Evolutionary conservation across 2,797 vertebrate species (phyloP), one percentile per base, ranked within the genome.

Genomic region (Leptoclinus maculatus): DNA sequence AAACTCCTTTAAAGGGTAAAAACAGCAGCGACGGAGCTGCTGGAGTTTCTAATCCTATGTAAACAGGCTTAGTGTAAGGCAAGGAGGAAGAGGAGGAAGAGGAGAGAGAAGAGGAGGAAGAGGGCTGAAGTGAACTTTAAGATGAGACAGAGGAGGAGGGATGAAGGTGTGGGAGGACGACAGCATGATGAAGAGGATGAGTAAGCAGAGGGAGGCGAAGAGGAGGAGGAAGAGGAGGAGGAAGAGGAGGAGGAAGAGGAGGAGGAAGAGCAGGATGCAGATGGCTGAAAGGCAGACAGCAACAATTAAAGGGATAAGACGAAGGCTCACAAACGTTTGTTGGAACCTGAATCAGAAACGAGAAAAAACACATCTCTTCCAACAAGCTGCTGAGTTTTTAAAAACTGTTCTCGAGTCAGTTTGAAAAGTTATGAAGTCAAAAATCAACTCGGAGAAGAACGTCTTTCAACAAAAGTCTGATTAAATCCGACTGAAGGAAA

Each of bases 41-140:
- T 78, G 60, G 34, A 85, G 73, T 16, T 75, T 43, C 70, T 85
- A 76, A 83, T 84, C 66, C 74, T 53, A 63, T 71, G 83, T 90
- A 89, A 88, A 88, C 82, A 89, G 79, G 78, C 58, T 87, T 45
- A 81, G 83, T 75, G 83, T 87, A 89, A 88, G 88, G 85, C 83
- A 87, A 86, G 78, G 85, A 83, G 80, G 84, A 87, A 45, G 74
- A 83, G 67, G 65, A 79, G 70, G 68, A 79, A 36, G 63, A 64
- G 16, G 70, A 51, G 59, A 49, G 49, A 7, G 34, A 69, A 51
- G 75, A 60, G 41, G 51, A 71, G 67, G 51, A 57, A 17, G 54
- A 71, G 27, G 29, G 32, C 32, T 34, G 32, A 34, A 34, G 32
- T 62, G 63, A 73, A 76, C 47, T 63, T 62, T 25, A 70, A 71